Evolutionary conservation across 1,140 invertebrate genomes (phyloP), one percentile per base, ranked within the genome.

Genomic region (Arion vulgaris): DNA sequence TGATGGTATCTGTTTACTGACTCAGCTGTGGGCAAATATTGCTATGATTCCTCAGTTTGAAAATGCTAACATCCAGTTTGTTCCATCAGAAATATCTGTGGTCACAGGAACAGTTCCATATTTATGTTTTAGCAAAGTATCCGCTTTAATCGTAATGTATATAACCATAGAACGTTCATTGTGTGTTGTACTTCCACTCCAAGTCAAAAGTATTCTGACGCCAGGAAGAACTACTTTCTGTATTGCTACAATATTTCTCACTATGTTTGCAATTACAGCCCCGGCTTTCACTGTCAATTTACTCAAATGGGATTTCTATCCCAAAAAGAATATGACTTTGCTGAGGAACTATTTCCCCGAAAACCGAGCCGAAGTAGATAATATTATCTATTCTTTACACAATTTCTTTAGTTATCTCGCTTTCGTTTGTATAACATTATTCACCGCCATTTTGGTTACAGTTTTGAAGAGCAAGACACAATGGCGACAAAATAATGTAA

Each of bases 41-140:
- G 91, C 92, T 53, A 86, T 96, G 96, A 97, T 83, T 95, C 96
- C 80, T 0, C 38, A 23, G 11, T 82, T 99, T 34, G 94, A 96
- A 15, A 98, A 99, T 93, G 93, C 98, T 0, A 95, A 95, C 92
- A 93, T 99, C 87, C 97, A 98, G 0, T 94, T 99, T 80, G 98
- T 99, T 91, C 94, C 93, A 83, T 0, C 95, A 97, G 71, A 95
- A 96, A 92, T 93, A 95, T 0, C 99, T 99, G 93, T 98, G 98
- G 5, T 99, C 98, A 93, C 98, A 96, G 0, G 95, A 96, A 1
- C 94, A 99, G 0, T 97, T 96, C 0, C 99, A 95, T 92, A 92
- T 99, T 89, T 95, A 99, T 93, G 97, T 98, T 0, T 98, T 99
- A 92, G 95, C 99, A 93, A 98, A 98, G 0, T 81, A 17, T 38